A percentile compares a stretch with the other conserved stretches of the same genome.
These are phyloP conservation scores for Poeciliopsis occidentalis DNA, from an alignment of 2,113 vertebrate species.

Conservation along the genomic window DNA sequence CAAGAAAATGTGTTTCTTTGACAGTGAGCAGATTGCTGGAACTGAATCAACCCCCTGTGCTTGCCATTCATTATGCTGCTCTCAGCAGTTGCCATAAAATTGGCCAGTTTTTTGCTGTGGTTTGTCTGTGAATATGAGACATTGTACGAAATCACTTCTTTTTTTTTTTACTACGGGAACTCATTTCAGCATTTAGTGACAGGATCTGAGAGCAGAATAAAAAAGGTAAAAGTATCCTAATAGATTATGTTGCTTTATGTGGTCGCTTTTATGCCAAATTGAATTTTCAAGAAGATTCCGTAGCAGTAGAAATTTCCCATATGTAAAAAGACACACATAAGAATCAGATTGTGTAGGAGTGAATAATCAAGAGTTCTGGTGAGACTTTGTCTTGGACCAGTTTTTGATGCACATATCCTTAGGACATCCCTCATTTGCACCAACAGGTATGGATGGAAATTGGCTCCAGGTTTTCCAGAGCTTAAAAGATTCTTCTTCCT, in stretches of 20 bases:
- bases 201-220: constrained; percentile 1
- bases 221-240: neutral
- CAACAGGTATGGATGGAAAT: no score
- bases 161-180: constrained; percentile 31
- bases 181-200: constrained; percentile 7
- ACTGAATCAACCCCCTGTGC: constrained; percentile 33
- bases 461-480: no score
- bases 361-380: neutral
- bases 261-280: neutral
- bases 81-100: constrained; percentile 46
- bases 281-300: neutral
- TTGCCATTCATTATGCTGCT: constrained; percentile 62
- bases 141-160: constrained; percentile 44
- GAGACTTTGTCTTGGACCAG: neutral
- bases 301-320: neutral
- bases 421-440: neutral
- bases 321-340: neutral
- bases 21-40: constrained; percentile 68
- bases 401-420: neutral
- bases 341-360: neutral
- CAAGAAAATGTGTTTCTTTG: constrained; percentile 62
- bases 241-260: constrained; percentile 14
- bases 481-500: no score
- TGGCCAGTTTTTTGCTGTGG: constrained; percentile 34
- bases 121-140: constrained; percentile 34